Evolutionary conservation across 2,888 invertebrate species (phyloP).

Genomic region (Mayetiola destructor): DNA sequence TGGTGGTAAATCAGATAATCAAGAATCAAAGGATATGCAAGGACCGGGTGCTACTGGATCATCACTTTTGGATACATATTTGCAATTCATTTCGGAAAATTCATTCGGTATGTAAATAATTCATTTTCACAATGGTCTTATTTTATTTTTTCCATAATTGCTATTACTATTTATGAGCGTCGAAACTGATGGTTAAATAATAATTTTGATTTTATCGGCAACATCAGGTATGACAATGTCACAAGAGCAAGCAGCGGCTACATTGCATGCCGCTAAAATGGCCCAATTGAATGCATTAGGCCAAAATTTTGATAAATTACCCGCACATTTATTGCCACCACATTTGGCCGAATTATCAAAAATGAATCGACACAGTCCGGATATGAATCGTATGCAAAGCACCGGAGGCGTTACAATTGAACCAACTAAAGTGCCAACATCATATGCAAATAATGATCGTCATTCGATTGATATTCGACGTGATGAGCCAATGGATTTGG

Average conservation of each 20-base stretch:
- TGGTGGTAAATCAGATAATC: constrained; percentile 51
- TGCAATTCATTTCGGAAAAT: constrained; percentile 77
- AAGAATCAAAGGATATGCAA: constrained; percentile 48
- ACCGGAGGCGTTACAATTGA: constrained; percentile 28
- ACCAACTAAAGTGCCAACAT: constrained; percentile 21
- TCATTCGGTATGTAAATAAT: constrained; percentile 45
- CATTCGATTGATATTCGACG: constrained; percentile 27
- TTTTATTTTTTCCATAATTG: not conserved
- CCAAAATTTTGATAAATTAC: constrained; percentile 41
- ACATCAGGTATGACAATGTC: constrained; percentile 42
- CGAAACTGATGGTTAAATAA: too few species aligned
- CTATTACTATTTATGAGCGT: not conserved
- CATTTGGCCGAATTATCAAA: constrained; percentile 35
- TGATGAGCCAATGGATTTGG: constrained; percentile 33
- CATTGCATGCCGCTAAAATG: constrained; percentile 62
- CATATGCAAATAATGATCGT: not conserved
- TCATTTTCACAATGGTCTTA: too few species aligned
- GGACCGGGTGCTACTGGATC: constrained; percentile 53
- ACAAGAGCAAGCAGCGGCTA: constrained; percentile 55
- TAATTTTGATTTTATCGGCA: not conserved
- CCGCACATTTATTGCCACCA: constrained; percentile 32
- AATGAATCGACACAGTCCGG: constrained; percentile 16
- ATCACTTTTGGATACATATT: constrained; percentile 71
- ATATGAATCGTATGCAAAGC: constrained; percentile 16
- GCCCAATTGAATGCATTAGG: constrained; percentile 59